Base-by-base conservation (phyloP, 2,888 invertebrate species). In the Spialia ferax region DNA sequence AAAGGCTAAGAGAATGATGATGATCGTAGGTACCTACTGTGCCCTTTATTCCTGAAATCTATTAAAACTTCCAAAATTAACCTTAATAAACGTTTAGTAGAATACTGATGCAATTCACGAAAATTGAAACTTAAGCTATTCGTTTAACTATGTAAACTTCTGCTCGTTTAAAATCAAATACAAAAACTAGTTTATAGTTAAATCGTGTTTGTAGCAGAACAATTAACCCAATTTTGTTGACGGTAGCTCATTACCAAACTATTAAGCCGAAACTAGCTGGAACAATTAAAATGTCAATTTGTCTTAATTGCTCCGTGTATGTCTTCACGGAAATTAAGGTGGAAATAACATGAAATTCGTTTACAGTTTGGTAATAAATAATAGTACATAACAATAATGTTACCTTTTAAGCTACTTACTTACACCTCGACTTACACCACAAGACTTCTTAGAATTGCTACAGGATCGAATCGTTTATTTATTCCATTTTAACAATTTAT, bases 241-340 rank as follows among this genome's bases (percentile, higher is more conserved):
- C 66, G 42, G 60, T 13, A 42, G 38, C 38, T 60, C 66, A 66
- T 66, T 66, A 66, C 60, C 59, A 60, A 42, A 54, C 52, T 50
- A 59, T 54, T 66, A 60, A 15, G 29, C 42, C 60, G 7, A 66
- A 66, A 66, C 54, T 60, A 54, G 45, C 26, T 29, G 29, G 45
- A 54, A 60, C 66, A 66, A 66, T 66, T 66, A 66, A 66, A 60
- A 66, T 52, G 22, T 54, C 59, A 38, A 65, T 65, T 65, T 65
- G 42, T 65, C 52, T 65, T 59, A 38, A 18, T 59, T 52, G 59
- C 29, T 32, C 26, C 57, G 52, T 38, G 38, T 65, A 42, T 52
- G 65, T 65, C 59, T 59, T 23, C 11, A 35, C 38, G 59, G 52
- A 59, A 52, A 65, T 65, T 59, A 65, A 59, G 38, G 50, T 23